Evolutionary conservation across 2,113 vertebrate genomes (phyloP), one percentile per base, ranked within the genome.

Genomic region (Hippocampus guttulatus): DNA sequence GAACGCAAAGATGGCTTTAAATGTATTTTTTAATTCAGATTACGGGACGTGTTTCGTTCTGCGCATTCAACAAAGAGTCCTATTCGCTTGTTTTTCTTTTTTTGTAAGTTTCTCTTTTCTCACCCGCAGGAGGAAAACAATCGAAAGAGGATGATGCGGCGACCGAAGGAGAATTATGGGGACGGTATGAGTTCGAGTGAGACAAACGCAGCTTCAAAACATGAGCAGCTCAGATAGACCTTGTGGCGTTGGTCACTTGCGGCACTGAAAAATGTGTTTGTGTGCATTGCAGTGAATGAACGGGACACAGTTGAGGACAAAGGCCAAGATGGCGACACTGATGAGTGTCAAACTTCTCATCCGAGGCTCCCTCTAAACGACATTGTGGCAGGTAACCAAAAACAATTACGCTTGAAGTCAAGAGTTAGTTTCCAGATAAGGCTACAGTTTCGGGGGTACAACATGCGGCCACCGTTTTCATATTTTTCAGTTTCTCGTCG

Each of bases 141-240:
- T 64, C 63, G 43, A 47, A 84, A 97, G 20, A 93, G 90, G 14
- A 88, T 93, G 11, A 95, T 93, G 87, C 96, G 98, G 84, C 94
- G 94, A 82, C 86, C 98, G 55, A 94, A 93, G 79, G 95, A 97
- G 60, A 95, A 98, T 74, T 95, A 96, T 69, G 92, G 88, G 68
- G 90, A 91, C 2, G 85, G 95, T 64, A 93, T 96, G 25, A 95
- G 84, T 69, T 93, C 92, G 81, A 88, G 97, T 96, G 79, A 94
- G 91, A 75, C 69, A 21, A 62, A 20, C 43, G 30, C 54, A 7
- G 41, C 23, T 0, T 27, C 23, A 61, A 61, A 33, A 18, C 7
- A 8, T 61, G 18, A 5, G 4, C 25, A 30, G 11, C 55, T 58
- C 14, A 61, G 23, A 33, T 33, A 18, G 27, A 33, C 27, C 16